A percentile compares a stretch with the other conserved stretches of the same genome.
phyloP scores from a whole-genome alignment of 2,888 invertebrate genomes.

The Drosophila mettleri region DNA sequence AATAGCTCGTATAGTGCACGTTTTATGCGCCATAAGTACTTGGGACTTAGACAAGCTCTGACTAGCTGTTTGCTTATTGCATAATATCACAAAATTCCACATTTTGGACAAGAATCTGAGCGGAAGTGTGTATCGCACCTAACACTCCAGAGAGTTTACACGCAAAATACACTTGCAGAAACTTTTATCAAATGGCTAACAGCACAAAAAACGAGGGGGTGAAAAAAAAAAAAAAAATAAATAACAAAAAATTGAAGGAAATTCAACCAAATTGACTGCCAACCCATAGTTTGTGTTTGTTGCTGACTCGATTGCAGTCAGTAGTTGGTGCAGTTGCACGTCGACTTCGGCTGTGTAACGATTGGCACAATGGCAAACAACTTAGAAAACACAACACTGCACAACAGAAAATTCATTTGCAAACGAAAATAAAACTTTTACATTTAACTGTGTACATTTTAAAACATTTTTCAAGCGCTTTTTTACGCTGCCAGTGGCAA shows the following conservation, averaged over 20 bases:
- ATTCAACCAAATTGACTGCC: slow-evolving; percentile 63
- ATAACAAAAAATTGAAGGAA: slow-evolving; percentile 4
- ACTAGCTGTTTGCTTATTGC: slow-evolving; percentile 38
- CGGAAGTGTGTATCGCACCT: slow-evolving; percentile 35
- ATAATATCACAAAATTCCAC: slow-evolving; percentile 51
- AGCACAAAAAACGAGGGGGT: slow-evolving; percentile 15
- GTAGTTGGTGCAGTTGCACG: slow-evolving; percentile 44
- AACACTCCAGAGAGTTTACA: slow-evolving; percentile 48
- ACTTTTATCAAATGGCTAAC: slow-evolving; percentile 53
- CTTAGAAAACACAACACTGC: slow-evolving; percentile 59
- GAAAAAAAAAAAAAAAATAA: slow-evolving; percentile 5
- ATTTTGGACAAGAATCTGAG: slow-evolving; percentile 40
- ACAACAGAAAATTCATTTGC: slow-evolving; percentile 72
- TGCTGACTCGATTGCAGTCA: slow-evolving; percentile 38
- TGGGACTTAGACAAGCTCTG: slow-evolving; percentile 42
- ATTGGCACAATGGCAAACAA: slow-evolving; percentile 63
- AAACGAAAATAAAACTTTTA: slow-evolving; percentile 80
- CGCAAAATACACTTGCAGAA: slow-evolving; percentile 48
- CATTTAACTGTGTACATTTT: slow-evolving; percentile 81
- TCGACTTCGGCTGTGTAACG: slow-evolving; percentile 48
- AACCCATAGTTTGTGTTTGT: slow-evolving; percentile 29
- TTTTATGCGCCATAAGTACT: slow-evolving; percentile 48
- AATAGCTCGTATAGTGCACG: slow-evolving; percentile 33
- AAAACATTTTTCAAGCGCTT: slow-evolving; percentile 68
- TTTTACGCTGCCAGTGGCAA: slow-evolving; percentile 52